phyloP scores from a whole-genome alignment of 1,140 invertebrate genomes.

The Pseudobourletiella spinata region DNA sequence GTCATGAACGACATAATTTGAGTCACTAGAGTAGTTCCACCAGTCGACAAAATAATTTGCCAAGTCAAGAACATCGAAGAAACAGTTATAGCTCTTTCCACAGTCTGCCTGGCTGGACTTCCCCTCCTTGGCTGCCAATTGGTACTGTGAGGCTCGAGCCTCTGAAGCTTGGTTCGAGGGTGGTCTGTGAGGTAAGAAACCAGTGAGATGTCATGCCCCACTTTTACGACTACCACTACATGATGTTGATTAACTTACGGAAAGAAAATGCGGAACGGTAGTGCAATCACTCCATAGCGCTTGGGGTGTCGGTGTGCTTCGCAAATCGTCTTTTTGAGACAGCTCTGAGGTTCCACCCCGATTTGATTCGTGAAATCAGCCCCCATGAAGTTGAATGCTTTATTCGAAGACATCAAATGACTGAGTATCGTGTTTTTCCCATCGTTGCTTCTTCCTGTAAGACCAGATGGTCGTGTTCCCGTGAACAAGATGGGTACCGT shows the following conservation, averaged over 20 bases:
- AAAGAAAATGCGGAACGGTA: constrained; percentile 32
- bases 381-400: constrained; percentile 31
- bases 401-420: constrained; percentile 23
- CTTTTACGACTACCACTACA: too few relatives aligned
- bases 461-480: background rate
- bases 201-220: too few relatives aligned
- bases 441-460: background rate
- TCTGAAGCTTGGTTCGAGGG: background rate
- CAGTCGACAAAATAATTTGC: constrained; percentile 26
- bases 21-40: constrained; percentile 27
- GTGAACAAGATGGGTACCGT: constrained; percentile 30
- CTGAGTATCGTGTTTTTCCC: constrained; percentile 17
- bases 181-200: background rate
- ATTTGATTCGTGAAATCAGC: constrained; percentile 29
- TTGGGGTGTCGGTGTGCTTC: constrained; percentile 25
- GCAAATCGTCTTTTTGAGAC: constrained; percentile 31
- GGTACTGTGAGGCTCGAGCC: background rate
- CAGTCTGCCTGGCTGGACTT: constrained; percentile 25
- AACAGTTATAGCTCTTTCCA: constrained; percentile 20
- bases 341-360: constrained; percentile 24
- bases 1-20: constrained; percentile 17
- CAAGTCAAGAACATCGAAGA: constrained; percentile 30
- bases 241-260: too few relatives aligned
- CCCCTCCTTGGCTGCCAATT: constrained; percentile 28
- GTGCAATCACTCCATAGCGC: constrained; percentile 24